These are phyloP conservation scores for Drosophila athabasca DNA, from an alignment of 1,140 invertebrate species.

Conservation along the genomic window DNA sequence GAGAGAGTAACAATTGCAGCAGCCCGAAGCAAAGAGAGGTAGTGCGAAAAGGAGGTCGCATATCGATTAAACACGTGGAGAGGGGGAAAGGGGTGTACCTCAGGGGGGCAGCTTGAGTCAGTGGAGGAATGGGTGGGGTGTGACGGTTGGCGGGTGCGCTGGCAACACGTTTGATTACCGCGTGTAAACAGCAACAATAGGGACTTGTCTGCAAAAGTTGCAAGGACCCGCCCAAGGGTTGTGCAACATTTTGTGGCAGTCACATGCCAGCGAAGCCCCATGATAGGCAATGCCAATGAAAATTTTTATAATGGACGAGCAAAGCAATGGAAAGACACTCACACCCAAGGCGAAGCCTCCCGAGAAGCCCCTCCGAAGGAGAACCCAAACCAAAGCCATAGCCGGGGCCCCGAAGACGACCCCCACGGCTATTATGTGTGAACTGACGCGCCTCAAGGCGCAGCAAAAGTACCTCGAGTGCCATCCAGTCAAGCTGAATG, in stretches of 20 bases:
- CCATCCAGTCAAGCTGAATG: constrained; percentile 72
- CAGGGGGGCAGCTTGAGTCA: too few species aligned
- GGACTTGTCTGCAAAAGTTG: constrained; percentile 42
- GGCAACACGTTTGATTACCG: constrained; percentile 81
- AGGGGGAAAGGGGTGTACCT: not conserved
- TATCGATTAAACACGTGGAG: constrained; percentile 72
- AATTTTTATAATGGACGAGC: not conserved
- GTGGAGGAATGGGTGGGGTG: not conserved
- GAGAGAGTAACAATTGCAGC: constrained; percentile 51
- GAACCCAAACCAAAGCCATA: constrained; percentile 15
- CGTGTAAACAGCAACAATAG: constrained; percentile 72
- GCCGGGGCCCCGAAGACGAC: constrained; percentile 32
- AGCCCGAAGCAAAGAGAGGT: constrained; percentile 24
- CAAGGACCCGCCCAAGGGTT: constrained; percentile 63
- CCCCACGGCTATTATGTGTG: constrained; percentile 69
- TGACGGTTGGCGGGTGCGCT: constrained; percentile 24
- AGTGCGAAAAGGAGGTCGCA: constrained; percentile 22
- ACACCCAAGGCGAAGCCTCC: constrained; percentile 30
- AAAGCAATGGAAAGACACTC: not conserved
- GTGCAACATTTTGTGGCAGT: constrained; percentile 50
- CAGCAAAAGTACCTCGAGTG: constrained; percentile 83
- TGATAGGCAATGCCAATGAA: constrained; percentile 24
- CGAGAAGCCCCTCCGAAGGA: constrained; percentile 45
- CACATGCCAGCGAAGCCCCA: constrained; percentile 52
- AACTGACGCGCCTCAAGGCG: constrained; percentile 75